Conservation (phyloP, 1,140 invertebrate genomes). For the Spodoptera litura region DNA sequence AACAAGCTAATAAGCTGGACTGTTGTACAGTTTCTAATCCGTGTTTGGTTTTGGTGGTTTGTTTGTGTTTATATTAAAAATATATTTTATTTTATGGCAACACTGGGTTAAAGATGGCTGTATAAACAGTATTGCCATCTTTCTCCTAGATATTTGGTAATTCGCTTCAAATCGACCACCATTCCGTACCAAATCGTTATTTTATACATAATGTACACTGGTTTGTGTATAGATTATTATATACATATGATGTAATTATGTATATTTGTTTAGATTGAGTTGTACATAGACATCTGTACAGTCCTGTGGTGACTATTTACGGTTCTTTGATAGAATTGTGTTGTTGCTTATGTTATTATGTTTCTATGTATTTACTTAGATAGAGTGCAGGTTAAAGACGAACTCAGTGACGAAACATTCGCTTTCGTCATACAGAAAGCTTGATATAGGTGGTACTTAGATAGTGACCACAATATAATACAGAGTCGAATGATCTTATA, state of each 20-base stretch:
- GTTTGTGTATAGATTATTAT: conserved; percentile 56
- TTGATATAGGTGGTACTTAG: too few species aligned
- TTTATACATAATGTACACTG: conserved; percentile 57
- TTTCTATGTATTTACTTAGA: conserved; percentile 39
- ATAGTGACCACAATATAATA: too few species aligned
- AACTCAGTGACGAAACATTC: background rate
- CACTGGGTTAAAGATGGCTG: background rate
- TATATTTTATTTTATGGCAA: conserved; percentile 14
- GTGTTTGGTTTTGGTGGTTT: conserved; percentile 31
- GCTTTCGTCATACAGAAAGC: too few species aligned
- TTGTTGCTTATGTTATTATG: conserved; percentile 9
- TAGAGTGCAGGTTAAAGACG: conserved; percentile 18
- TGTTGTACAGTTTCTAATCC: conserved; percentile 24
- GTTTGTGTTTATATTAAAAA: conserved; percentile 19
- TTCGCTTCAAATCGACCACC: conserved; percentile 8
- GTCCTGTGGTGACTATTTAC: background rate
- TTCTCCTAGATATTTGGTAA: conserved; percentile 1
- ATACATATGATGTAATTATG: conserved; percentile 30
- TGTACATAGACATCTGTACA: conserved; percentile 30
- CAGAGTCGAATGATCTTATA: too few species aligned
- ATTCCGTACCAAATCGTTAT: conserved; percentile 31
- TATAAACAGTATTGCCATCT: conserved; percentile 11
- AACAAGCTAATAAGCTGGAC: conserved; percentile 39
- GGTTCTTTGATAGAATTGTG: conserved; percentile 41
- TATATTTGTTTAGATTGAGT: conserved; percentile 28